Conservation (phyloP, 2,888 invertebrate species). For the Melanargia galathea region DNA sequence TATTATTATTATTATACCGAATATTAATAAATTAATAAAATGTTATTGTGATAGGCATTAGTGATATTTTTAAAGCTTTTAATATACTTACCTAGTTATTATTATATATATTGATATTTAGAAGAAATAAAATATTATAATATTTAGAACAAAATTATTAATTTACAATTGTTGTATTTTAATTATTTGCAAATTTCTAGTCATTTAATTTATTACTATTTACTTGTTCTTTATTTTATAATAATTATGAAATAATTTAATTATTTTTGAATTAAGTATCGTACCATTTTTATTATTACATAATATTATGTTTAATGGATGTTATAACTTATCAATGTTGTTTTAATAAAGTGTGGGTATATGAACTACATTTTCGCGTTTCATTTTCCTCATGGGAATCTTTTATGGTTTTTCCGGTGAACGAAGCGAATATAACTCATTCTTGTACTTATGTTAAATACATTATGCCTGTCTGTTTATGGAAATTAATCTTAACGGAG, state of each 20-base stretch:
- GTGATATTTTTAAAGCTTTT: constrained; percentile 65
- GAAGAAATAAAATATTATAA: constrained; percentile 10
- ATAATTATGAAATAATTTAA: no score
- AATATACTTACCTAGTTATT: no score
- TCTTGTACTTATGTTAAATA: no score
- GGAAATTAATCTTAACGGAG: no score
- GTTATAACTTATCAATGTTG: no score
- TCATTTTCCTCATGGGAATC: no score
- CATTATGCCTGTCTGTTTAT: no score
- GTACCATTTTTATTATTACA: no score
- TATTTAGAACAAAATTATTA: neutral
- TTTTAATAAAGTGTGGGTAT: constrained; percentile 80
- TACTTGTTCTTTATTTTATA: neutral
- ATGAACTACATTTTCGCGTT: constrained; percentile 66
- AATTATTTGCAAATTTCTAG: neutral
- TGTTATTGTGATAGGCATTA: constrained; percentile 61
- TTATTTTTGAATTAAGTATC: no score
- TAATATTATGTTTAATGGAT: no score
- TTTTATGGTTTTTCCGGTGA: no score
- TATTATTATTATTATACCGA: neutral
- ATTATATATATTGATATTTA: constrained; percentile 37
- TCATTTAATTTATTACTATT: neutral
- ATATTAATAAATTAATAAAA: constrained; percentile 29
- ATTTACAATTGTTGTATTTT: neutral
- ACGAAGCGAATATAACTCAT: no score